Evolutionary conservation across 2,113 vertebrate genomes (phyloP).

Genomic region (Herpetotheres cachinnans): DNA sequence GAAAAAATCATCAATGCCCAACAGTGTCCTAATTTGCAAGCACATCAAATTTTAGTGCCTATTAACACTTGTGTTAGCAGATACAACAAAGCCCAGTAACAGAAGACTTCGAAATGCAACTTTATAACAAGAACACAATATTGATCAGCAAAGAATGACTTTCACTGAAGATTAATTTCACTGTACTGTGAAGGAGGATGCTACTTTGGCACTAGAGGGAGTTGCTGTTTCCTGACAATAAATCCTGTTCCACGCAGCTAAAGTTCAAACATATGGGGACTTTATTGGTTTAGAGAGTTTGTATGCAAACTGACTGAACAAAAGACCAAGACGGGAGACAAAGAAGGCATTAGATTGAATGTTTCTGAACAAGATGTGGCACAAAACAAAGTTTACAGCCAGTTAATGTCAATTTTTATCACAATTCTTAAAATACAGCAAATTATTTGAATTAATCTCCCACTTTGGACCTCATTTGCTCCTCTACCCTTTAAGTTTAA

Average conservation of each 20-base stretch:
- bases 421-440: background rate
- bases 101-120: background rate
- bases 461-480: background rate
- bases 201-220: background rate
- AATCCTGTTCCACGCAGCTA: background rate
- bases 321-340: background rate
- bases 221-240: background rate
- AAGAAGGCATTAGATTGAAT: background rate
- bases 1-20: background rate
- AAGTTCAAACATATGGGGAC: background rate
- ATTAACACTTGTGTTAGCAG: background rate
- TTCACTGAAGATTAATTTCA: background rate
- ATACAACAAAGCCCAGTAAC: background rate
- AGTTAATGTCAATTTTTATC: background rate
- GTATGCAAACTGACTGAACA: background rate
- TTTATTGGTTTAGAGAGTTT: background rate
- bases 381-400: background rate
- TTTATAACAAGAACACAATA: background rate
- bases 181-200: background rate
- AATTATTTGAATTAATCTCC: background rate
- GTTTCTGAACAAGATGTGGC: background rate
- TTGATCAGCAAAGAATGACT: background rate
- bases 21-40: background rate
- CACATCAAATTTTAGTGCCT: background rate
- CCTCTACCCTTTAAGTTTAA: background rate